Evolutionary conservation across 2,888 invertebrate genomes (phyloP), one percentile per base, ranked within the genome.

Genomic region (Leistus spinibarbis): DNA sequence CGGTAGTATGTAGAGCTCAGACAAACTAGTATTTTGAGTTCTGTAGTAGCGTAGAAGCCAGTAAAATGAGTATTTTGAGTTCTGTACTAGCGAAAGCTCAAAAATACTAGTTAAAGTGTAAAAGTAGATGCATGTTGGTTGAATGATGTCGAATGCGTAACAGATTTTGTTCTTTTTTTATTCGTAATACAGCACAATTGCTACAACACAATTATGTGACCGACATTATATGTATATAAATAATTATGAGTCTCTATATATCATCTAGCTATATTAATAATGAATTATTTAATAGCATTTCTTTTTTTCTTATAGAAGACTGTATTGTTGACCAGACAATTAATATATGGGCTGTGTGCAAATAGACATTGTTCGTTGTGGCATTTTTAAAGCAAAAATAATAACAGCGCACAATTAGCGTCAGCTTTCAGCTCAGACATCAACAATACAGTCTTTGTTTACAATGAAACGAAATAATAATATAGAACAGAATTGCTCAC

Each of bases 201-300:
- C 83, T 84, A 85, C 83, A 85, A 85, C 84, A 85, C 84, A 84
- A 85, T 85, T 82, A 80, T 79, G 80, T 79, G 77, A 76, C 78
- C 76, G 77, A 77, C 75, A 75, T 69, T 73, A 66, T 72, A 73
- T 63, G 69, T 75, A 75, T 75, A 75, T 75, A 75, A 75, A 75
- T 75, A 75, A 73, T 75, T 53, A 66, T 53, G 66, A 69, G 56
- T 75, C 68, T 75, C 63, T 75, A 75, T 75, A 56, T 69, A 68
- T 75, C 56, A 57, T 68, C 60, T 68, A 66, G 40, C 40, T 40
- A 40, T 40, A 40, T 40, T 40, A 40, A 40, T 40, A 40, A 40
- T 40, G 7, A 40, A 40, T 40, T 40, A 40, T 10, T 40, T 13
- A 40, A 40, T 40, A 40, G 40, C 40, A 40, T 40, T 40, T 40